phyloP scores from a whole-genome alignment of 2,888 invertebrate genomes.

The Listrodromus nycthemerus region DNA sequence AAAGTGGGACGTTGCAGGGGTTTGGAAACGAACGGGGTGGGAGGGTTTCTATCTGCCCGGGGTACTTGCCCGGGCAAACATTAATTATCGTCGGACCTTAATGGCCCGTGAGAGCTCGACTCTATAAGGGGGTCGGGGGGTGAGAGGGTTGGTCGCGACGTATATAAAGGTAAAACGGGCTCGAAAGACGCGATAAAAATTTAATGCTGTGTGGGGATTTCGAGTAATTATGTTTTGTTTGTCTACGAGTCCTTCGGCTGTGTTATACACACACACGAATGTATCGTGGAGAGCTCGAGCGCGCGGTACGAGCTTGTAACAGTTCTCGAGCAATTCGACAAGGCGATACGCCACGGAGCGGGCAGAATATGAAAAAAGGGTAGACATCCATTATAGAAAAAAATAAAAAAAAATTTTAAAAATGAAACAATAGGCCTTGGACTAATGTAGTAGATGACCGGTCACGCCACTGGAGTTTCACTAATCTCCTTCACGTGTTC shows the following conservation, averaged over 20 bases:
- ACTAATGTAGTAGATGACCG: slow-evolving; percentile 7
- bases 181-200: slow-evolving; percentile 75
- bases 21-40: background rate
- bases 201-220: slow-evolving; percentile 81
- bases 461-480: slow-evolving; percentile 49
- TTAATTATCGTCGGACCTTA: slow-evolving; percentile 76
- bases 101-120: slow-evolving; percentile 70
- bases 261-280: slow-evolving; percentile 25
- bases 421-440: slow-evolving; percentile 6
- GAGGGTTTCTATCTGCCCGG: background rate
- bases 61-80: slow-evolving; percentile 71
- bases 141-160: background rate
- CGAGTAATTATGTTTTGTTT: slow-evolving; percentile 81
- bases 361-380: slow-evolving; percentile 16
- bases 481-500: background rate
- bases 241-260: slow-evolving; percentile 42
- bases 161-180: background rate
- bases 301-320: slow-evolving; percentile 52
- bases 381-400: slow-evolving; percentile 1
- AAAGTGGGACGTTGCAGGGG: slow-evolving; percentile 16
- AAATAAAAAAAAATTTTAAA: too few species aligned
- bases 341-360: slow-evolving; percentile 33
- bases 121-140: background rate
- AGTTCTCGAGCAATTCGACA: slow-evolving; percentile 77
- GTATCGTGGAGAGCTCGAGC: background rate